Base-by-base conservation (phyloP, 2,888 invertebrate species). In the Zaprionus lineosus region DNA sequence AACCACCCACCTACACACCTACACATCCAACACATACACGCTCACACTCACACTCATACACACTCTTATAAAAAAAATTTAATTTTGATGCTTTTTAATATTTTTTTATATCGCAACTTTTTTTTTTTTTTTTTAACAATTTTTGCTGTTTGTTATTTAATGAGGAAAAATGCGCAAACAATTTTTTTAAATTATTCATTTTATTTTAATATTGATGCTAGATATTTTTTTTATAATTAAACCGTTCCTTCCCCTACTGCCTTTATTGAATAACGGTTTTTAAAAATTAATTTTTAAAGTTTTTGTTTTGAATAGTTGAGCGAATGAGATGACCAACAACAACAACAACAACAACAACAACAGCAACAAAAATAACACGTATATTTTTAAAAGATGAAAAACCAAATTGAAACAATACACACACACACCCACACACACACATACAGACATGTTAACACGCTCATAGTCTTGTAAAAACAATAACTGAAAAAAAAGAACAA, bases 381-480 rank as follows among this genome's bases (percentile, higher is more conserved):
- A 51, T 37, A 44, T 26, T 19, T 50, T 26, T 24, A 47, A 34
- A 34, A 14, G 16, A 12, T 21, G 12, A 31, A 19, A 39, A 7
- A 47, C n/a, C 8, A 61, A 62, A 52, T 28, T 51, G 44, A 51
- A 66, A 62, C 51, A 58, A 12, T 41, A 61, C 1, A 2, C 9
- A 12, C 34, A 34, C 33, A 34, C 34, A 34, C 34, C 14, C 16
- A 14, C 15, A 12, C 5, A 34, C 34, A 46, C 29, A 21, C 29
- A 53, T 34, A 46, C 34, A 64, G 26, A 62, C 60, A 60, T 58
- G 67, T 57, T 59, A 73, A 70, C 73, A 79, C 73, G 74, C 67
- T 73, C 73, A 76, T 71, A 67, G 46, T 79, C 67, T 63, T 79
- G 66, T 67, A 66, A 66, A 60, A 63, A 58, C 19, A 48, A 47